Evolutionary conservation across 2,113 vertebrate species (phyloP).

Genomic region (Eira barbara): DNA sequence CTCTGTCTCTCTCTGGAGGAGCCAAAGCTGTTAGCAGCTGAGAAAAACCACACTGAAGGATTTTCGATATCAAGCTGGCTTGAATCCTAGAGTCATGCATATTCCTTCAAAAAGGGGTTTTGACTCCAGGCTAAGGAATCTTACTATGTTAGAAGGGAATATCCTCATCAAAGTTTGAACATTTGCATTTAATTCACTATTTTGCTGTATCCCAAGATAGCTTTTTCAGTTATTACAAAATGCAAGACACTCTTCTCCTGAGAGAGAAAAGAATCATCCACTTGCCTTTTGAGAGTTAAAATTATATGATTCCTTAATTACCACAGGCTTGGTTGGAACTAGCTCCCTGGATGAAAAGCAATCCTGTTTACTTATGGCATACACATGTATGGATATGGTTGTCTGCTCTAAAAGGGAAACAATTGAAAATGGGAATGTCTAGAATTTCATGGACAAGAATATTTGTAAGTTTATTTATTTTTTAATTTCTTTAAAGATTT

Average conservation of each 20-base stretch:
- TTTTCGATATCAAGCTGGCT: constrained; percentile 42
- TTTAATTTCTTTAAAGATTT: neutral
- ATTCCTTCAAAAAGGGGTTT: constrained; percentile 26
- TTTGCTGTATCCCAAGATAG: neutral
- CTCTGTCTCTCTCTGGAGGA: neutral
- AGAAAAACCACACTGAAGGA: constrained; percentile 22
- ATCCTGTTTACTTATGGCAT: neutral
- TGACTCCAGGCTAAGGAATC: constrained; percentile 46
- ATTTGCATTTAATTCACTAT: constrained; percentile 53
- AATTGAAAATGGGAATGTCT: neutral
- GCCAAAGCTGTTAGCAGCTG: neutral
- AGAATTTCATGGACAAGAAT: neutral
- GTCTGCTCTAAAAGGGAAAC: neutral
- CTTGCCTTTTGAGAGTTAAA: constrained; percentile 49
- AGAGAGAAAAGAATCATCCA: neutral
- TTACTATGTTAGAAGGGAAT: constrained; percentile 2
- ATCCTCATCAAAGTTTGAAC: constrained; percentile 24
- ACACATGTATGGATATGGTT: neutral
- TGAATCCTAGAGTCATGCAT: neutral
- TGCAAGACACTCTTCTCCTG: neutral
- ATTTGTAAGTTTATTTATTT: neutral
- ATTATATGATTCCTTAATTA: constrained; percentile 23
- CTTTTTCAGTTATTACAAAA: constrained; percentile 36
- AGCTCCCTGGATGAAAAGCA: neutral
- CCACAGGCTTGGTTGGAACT: neutral